Conservation (phyloP, 2,888 invertebrate species). For the Chaetoderma sp. region DNA sequence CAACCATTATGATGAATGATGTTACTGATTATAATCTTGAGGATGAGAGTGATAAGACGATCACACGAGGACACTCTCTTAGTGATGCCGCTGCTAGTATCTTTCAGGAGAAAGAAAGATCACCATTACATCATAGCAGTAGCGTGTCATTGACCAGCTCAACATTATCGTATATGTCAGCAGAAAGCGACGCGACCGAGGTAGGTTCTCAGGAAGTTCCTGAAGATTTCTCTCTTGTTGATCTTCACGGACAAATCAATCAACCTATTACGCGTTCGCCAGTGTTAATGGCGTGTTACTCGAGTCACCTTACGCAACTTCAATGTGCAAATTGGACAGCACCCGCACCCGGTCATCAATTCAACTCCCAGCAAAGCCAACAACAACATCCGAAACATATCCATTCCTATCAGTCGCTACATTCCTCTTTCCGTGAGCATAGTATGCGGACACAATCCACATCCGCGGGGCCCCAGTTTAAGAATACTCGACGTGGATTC, state of each 20-base stretch:
- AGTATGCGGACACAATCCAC: slow-evolving; percentile 38
- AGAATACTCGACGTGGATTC: slow-evolving; percentile 50
- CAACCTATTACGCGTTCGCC: slow-evolving; percentile 93
- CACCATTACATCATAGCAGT: neutral
- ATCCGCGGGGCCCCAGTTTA: slow-evolving; percentile 55
- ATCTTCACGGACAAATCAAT: slow-evolving; percentile 93
- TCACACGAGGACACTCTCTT: neutral
- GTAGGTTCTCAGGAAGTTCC: slow-evolving; percentile 77
- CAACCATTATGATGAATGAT: slow-evolving; percentile 55
- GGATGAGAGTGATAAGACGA: neutral
- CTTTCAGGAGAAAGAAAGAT: neutral
- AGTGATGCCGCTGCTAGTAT: neutral
- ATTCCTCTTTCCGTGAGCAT: slow-evolving; percentile 46
- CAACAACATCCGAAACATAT: slow-evolving; percentile 44
- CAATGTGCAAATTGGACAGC: slow-evolving; percentile 68
- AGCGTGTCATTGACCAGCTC: slow-evolving; percentile 26
- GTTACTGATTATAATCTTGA: slow-evolving; percentile 2
- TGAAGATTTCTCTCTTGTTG: slow-evolving; percentile 73
- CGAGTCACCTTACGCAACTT: slow-evolving; percentile 83
- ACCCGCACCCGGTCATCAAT: slow-evolving; percentile 53
- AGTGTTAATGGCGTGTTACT: slow-evolving; percentile 91
- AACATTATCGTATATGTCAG: slow-evolving; percentile 55
- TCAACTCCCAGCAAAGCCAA: slow-evolving; percentile 20
- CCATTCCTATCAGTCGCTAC: slow-evolving; percentile 53
- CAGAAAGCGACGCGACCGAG: slow-evolving; percentile 79